phyloP scores from a whole-genome alignment of 2,888 invertebrate genomes.

The Tricholauxania praeusta region DNA sequence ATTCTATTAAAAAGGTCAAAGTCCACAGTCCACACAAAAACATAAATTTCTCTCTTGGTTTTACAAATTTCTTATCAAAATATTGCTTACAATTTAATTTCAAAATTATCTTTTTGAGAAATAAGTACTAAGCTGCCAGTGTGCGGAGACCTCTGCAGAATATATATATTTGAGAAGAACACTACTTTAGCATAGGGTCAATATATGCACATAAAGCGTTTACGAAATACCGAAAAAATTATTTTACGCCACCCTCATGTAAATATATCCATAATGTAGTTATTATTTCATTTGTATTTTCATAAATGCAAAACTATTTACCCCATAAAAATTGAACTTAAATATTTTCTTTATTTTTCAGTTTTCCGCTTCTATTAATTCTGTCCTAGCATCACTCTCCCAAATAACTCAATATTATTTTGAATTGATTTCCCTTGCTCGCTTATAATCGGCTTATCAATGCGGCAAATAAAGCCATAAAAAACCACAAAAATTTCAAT shows the following conservation, averaged over 20 bases:
- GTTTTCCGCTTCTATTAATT: neutral
- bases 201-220: too few species aligned
- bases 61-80: too few species aligned
- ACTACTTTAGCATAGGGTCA: too few species aligned
- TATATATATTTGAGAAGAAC: too few species aligned
- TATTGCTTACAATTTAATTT: too few species aligned
- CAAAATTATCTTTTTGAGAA: too few species aligned
- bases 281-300: neutral
- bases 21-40: too few species aligned
- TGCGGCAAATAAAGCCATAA: conserved; percentile 26
- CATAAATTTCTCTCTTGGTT: too few species aligned
- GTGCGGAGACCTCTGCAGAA: too few species aligned
- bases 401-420: conserved; percentile 8
- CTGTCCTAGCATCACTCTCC: neutral
- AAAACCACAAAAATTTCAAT: conserved; percentile 32
- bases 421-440: conserved; percentile 1
- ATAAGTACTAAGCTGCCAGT: too few species aligned
- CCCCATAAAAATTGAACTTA: neutral
- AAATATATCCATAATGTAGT: neutral
- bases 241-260: neutral
- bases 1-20: too few species aligned
- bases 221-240: too few species aligned
- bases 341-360: neutral
- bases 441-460: conserved; percentile 20
- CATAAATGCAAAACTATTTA: neutral